Conservation (phyloP, 2,888 invertebrate genomes). For the Diaprepes abbreviatus region DNA sequence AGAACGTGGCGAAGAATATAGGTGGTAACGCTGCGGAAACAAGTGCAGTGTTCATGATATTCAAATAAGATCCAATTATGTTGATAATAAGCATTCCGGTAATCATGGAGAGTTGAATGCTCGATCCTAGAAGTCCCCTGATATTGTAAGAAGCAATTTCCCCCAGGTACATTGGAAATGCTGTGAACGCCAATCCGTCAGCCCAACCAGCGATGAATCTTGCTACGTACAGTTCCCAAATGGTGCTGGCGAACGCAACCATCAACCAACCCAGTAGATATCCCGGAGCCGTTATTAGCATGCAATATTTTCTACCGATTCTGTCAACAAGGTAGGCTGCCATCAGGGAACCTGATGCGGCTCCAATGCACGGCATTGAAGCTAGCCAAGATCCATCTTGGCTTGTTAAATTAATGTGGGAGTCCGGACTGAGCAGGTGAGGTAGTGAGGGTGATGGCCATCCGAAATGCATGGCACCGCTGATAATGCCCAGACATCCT, state of each 20-base stretch:
- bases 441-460: slow-evolving; percentile 77
- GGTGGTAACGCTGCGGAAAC: slow-evolving; percentile 68
- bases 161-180: slow-evolving; percentile 73
- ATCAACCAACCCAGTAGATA: slow-evolving; percentile 76
- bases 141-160: slow-evolving; percentile 73
- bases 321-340: slow-evolving; percentile 76
- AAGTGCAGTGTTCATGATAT: slow-evolving; percentile 69
- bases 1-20: slow-evolving; percentile 67
- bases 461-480: slow-evolving; percentile 68
- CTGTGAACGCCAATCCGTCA: slow-evolving; percentile 65
- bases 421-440: slow-evolving; percentile 65
- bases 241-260: slow-evolving; percentile 70
- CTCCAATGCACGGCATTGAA: slow-evolving; percentile 76
- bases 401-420: slow-evolving; percentile 61
- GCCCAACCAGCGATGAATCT: slow-evolving; percentile 74
- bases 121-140: slow-evolving; percentile 72
- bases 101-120: slow-evolving; percentile 71
- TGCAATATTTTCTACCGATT: slow-evolving; percentile 76
- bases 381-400: slow-evolving; percentile 76
- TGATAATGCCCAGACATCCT: slow-evolving; percentile 64
- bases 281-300: slow-evolving; percentile 72
- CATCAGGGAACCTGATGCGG: slow-evolving; percentile 72
- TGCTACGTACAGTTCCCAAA: slow-evolving; percentile 57
- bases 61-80: slow-evolving; percentile 67
- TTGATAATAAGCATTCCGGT: slow-evolving; percentile 71